phyloP scores from a whole-genome alignment of 2,888 invertebrate species.

The Blastobasis lacticolella region DNA sequence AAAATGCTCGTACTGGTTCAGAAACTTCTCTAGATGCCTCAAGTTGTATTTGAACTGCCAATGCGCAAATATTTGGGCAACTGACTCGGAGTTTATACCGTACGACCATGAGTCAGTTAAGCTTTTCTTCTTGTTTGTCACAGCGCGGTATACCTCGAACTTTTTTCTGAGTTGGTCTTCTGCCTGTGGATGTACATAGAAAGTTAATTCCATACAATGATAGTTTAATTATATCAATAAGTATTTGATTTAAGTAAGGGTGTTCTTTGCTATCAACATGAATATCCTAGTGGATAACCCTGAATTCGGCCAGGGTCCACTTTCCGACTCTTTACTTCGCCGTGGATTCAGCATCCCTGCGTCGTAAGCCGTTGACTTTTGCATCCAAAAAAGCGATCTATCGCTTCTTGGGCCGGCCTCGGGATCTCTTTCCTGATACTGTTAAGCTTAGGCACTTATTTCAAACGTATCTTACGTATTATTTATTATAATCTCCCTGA shows the following conservation, averaged over 20 bases:
- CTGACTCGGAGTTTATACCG: constrained; percentile 82
- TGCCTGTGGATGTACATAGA: constrained; percentile 44
- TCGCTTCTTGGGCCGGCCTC: no score
- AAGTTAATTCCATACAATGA: background rate
- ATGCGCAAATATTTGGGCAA: constrained; percentile 79
- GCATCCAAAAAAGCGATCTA: no score
- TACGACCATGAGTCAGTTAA: constrained; percentile 83
- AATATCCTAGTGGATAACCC: background rate
- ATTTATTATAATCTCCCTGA: no score
- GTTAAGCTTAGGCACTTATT: no score
- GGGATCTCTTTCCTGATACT: no score
- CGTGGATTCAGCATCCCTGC: no score
- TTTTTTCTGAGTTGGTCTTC: constrained; percentile 68
- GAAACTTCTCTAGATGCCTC: constrained; percentile 74
- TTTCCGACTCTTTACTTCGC: no score
- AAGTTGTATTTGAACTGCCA: constrained; percentile 84
- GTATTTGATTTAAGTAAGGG: background rate
- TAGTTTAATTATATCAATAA: background rate
- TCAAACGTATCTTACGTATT: no score
- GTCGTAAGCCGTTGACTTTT: no score
- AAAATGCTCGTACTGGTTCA: constrained; percentile 85
- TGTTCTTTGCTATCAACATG: background rate
- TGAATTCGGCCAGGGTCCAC: background rate
- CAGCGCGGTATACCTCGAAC: constrained; percentile 57
- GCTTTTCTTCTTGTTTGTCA: constrained; percentile 36